Base-by-base conservation (phyloP, 2,888 invertebrate genomes). In the Muschampia plurimacula region DNA sequence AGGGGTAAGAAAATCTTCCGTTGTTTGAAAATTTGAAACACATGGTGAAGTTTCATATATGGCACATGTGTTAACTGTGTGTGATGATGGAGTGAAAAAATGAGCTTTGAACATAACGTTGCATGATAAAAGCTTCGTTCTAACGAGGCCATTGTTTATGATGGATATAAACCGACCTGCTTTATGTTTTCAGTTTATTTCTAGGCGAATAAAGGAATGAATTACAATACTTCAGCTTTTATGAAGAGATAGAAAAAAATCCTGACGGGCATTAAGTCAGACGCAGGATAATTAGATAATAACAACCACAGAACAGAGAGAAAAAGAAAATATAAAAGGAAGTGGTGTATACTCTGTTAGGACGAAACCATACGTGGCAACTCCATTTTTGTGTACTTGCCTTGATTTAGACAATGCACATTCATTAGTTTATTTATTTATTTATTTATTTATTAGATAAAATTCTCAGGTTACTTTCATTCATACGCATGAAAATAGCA, bases 71-170 rank as follows among this genome's bases (percentile, higher is more conserved):
- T 46, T 52, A 36, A 46, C 70, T 57, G 13, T 60, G 36, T 60
- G 41, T 36, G 71, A 71, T 71, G 66, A 67, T 66, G 66, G 70
- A 59, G 66, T 60, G 71, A 71, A 71, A 66, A 71, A 71, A 71
- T 66, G 49, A 49, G 66, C 71, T 71, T 66, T 66, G 66, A 66
- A 71, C 60, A 71, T 71, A 71, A 66, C 71, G 59, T 66, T 71
- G 60, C 71, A 66, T 71, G 66, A 71, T 71, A 71, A 71, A 71
- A 71, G 71, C 60, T 71, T 49, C 64, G 64, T 64, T 57, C 39
- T 70, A 70, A 70, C 70, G 66, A 65, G 59, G 59, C 41, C 66
- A 71, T 71, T 71, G 71, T 71, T 71, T 71, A 71, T 66, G 71
- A 71, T 71, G 66, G 71, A 60, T 71, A 71, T 71, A 71, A 71